phyloP scores from a whole-genome alignment of 1,140 invertebrate genomes.

The Ips nitidus region DNA sequence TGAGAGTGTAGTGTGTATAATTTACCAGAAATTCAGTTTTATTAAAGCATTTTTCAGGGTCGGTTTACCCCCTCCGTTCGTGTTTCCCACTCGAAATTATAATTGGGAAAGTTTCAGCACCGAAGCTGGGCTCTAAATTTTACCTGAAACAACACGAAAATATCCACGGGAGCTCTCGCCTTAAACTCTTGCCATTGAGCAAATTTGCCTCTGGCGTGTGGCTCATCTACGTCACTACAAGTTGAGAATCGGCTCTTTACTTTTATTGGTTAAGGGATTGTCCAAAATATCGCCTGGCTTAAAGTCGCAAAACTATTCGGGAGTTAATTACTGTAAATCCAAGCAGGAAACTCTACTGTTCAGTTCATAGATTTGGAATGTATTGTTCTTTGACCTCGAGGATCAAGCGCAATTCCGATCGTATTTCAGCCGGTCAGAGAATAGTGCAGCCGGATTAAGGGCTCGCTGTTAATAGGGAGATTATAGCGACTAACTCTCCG shows the following conservation, averaged over 20 bases:
- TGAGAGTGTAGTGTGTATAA: conserved; percentile 12
- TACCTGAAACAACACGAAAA: too few relatives aligned
- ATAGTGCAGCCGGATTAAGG: conserved; percentile 22
- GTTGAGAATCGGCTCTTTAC: background rate
- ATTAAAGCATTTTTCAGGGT: background rate
- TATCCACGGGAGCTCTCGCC: too few relatives aligned
- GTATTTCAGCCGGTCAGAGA: conserved; percentile 20
- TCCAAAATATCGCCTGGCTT: conserved; percentile 12
- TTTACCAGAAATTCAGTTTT: conserved; percentile 2
- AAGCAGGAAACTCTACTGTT: conserved; percentile 18
- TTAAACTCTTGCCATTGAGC: too few relatives aligned
- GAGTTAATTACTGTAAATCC: conserved; percentile 28
- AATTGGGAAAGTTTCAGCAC: too few relatives aligned
- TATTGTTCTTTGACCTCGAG: conserved; percentile 33
- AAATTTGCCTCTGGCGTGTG: too few relatives aligned
- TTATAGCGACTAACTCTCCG: conserved; percentile 11
- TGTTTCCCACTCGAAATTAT: background rate
- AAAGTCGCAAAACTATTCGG: conserved; percentile 12
- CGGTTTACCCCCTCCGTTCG: background rate
- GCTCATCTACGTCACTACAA: too few relatives aligned
- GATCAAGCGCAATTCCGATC: conserved; percentile 28
- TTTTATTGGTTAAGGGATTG: conserved; percentile 2
- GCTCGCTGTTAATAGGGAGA: conserved; percentile 23
- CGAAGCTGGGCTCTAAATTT: too few relatives aligned
- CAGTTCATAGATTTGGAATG: conserved; percentile 30